Base-by-base conservation (phyloP, 2,888 invertebrate genomes). In the Hydriomena furcata region DNA sequence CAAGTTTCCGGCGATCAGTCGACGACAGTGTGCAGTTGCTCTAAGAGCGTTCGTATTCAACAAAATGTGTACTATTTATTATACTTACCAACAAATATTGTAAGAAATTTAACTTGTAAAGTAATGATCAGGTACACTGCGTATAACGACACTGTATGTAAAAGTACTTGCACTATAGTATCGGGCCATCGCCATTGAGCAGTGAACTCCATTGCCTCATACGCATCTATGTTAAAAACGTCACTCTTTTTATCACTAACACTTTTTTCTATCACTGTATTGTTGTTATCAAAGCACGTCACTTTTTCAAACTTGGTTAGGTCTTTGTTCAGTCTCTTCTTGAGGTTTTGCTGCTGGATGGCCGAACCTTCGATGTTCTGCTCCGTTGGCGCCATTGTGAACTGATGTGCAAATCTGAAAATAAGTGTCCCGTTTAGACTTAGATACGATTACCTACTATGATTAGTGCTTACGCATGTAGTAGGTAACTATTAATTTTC, bases 171-270 rank as follows among this genome's bases (percentile, higher is more conserved):
- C 11, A 92, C 95, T 8, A 82, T 71, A 1, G 95, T 82, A 75
- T 96, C 95, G 0, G 93, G 94, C 95, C 95, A 96, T 74, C 92
- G 91, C 50, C 95, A 92, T 61, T 83, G 82, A 1, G 95, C 91
- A 52, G 79, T 84, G 65, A 94, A 95, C 55, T 86, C 80, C 69
- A 84, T 80, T 12, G 76, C 73, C 66, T 90, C 87, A 67, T 84
- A 90, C 61, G 79, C 71, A 46, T 62, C 71, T 50, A 90, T 55
- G 48, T 91, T 84, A 58, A 91, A 90, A 31, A 54, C 47, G 35
- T 82, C 80, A 71, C 63, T 60, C 42, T 43, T 64, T 64, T 70
- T 68, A 27, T 71, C 76, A 72, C 64, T 71, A 36, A 51, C 61
- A 73, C 66, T 67, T 23, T 32, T 17, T 21, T 36, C 45, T 59